Percentiles rank a stretch among this genome's conserved stretches.
Evolutionary conservation across 30 jellyfish, hydroid and myxozoan genomes (phyloP).

Genomic region (Mastigias papua): DNA sequence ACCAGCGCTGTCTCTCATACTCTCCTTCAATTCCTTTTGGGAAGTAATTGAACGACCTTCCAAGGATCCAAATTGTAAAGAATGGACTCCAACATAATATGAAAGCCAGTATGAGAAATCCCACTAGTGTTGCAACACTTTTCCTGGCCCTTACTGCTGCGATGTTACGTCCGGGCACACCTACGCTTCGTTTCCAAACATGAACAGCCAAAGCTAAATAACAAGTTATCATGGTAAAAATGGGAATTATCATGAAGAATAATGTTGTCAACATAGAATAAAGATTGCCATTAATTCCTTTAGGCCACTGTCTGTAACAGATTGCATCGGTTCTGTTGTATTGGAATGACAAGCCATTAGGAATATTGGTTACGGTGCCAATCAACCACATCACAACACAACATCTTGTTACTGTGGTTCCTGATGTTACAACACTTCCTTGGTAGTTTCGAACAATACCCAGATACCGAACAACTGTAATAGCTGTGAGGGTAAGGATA

Average conservation of each 20-base stretch:
- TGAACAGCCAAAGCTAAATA: not conserved
- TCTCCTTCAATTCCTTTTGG: constrained; percentile 1
- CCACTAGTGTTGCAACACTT: not conserved
- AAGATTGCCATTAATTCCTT: not conserved
- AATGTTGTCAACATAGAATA: not conserved
- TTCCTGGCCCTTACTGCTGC: constrained; percentile 1
- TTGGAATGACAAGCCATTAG: not conserved
- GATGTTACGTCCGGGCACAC: not conserved
- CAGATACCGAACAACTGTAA: not conserved
- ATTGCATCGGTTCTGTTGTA: not conserved
- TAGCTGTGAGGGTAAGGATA: not conserved
- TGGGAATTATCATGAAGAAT: not conserved
- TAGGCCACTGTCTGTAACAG: not conserved
- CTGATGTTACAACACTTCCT: not conserved
- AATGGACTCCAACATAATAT: not conserved
- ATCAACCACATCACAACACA: not conserved
- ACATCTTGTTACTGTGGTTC: not conserved
- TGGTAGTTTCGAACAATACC: not conserved
- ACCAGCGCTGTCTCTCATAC: not conserved
- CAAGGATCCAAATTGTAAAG: constrained; percentile 5
- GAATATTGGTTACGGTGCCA: not conserved
- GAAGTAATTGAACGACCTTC: not conserved
- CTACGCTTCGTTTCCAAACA: not conserved
- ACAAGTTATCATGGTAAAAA: not conserved
- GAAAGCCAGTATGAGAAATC: not conserved